Base-by-base conservation (phyloP, 2,113 vertebrate species). In the Lynx canadensis region DNA sequence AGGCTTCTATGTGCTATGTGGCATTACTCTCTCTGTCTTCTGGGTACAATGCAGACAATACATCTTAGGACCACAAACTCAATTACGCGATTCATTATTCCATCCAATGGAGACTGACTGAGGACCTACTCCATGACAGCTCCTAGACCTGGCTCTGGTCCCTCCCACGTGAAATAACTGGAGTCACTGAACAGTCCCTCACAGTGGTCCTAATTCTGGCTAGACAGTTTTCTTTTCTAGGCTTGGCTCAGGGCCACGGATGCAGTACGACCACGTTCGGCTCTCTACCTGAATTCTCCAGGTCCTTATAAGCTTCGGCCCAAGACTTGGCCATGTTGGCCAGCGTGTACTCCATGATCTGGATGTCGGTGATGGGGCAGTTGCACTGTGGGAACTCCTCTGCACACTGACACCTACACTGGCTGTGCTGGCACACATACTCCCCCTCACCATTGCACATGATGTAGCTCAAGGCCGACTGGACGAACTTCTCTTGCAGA, bases 401-500 rank as follows among this genome's bases (percentile, higher is more conserved):
- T 0, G 99, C 99, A 3, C 99, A 99, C 98, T 99, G 99, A 94
- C 99, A 99, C 85, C 99, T 98, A 0, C 99, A 99, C 92, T 99
- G 99, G 98, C 99, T 99, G 98, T 99, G 99, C 68, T 98, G 99
- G 95, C 99, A 99, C 97, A 99, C 96, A 55, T 99, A 99, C 91
- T 99, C 99, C 6, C 99, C 99, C 97, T 99, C 99, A 0, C 99
- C 99, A 0, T 99, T 99, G 98, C 99, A 99, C 99, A 99, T 99
- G 97, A 99, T 99, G 99, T 99, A 99, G 98, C 99, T 99, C 98
- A 99, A 98, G 96, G 99, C 99, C 10, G 99, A 99, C 98, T 99
- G 99, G 91, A 99, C 99, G 97, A 99, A 99, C 98, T 99, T 99
- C 99, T 99, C 99, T 97, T 99, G 99, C 97, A 99, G 99, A 98